Evolutionary conservation across 2,888 invertebrate species (phyloP).

Genomic region (Temnothorax rugatulus): DNA sequence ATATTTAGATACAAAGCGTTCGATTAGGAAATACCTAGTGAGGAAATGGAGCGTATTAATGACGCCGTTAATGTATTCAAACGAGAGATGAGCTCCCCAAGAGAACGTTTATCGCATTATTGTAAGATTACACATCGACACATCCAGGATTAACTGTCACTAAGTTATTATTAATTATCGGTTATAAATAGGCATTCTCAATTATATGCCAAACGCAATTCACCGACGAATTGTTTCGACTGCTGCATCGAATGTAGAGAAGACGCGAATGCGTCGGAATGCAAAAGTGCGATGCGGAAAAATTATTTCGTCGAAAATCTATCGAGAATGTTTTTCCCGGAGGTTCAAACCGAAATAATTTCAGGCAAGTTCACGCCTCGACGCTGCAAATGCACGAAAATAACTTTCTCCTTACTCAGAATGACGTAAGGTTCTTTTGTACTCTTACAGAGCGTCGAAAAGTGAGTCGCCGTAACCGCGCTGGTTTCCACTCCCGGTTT

Average conservation of each 20-base stretch:
- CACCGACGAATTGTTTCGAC: slow-evolving; percentile 40
- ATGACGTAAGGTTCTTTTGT: not conserved
- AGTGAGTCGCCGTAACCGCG: not conserved
- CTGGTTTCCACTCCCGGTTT: not conserved
- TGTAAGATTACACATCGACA: slow-evolving; percentile 72
- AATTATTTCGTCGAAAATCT: not conserved
- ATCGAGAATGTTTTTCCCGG: not conserved
- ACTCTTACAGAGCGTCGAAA: not conserved
- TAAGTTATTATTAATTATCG: slow-evolving; percentile 62
- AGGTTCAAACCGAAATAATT: slow-evolving; percentile 15
- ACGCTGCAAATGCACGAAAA: not conserved
- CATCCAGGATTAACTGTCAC: slow-evolving; percentile 62
- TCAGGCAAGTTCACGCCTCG: not conserved
- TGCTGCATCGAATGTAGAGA: not conserved
- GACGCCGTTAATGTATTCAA: slow-evolving; percentile 10
- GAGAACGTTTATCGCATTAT: slow-evolving; percentile 48
- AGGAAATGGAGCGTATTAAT: slow-evolving; percentile 17
- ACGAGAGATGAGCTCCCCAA: slow-evolving; percentile 18
- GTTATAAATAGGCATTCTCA: slow-evolving; percentile 63
- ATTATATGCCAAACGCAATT: slow-evolving; percentile 60
- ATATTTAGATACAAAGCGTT: not conserved
- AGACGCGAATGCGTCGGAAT: not conserved
- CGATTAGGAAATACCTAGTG: slow-evolving; percentile 46
- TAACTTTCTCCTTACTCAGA: not conserved
- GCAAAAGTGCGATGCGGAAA: not conserved